Conservation (phyloP, 2,797 vertebrate genomes). For the Myioborus melanocephalus region DNA sequence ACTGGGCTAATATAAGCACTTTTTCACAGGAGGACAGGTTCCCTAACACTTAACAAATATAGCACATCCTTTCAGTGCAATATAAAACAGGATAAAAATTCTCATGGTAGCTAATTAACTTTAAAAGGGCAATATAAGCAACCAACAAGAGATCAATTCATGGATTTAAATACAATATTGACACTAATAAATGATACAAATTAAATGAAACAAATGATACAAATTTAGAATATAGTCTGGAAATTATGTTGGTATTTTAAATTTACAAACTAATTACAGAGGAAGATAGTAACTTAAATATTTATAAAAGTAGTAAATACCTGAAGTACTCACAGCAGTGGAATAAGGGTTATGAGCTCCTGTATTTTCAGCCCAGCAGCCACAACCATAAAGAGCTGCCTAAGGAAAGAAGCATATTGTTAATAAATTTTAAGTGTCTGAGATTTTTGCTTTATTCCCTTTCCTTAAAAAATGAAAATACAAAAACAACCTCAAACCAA, state of each 20-base stretch:
- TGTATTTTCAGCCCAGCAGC: constrained; percentile 98
- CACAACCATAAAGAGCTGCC: constrained; percentile 99
- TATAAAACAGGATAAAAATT: neutral
- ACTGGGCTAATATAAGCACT: neutral
- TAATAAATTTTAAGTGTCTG: neutral
- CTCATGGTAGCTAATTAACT: neutral
- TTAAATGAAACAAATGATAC: fast-evolving
- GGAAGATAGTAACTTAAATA: constrained; percentile 50
- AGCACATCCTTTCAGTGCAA: neutral
- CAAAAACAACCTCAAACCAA: neutral
- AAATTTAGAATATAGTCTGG: neutral
- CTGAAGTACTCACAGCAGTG: constrained; percentile 99
- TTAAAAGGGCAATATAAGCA: neutral
- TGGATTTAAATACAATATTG: neutral
- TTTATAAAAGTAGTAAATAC: constrained; percentile 86
- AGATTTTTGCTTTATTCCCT: neutral
- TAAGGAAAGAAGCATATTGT: constrained; percentile 57
- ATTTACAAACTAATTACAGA: neutral
- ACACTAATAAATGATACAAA: neutral
- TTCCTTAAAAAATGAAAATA: neutral
- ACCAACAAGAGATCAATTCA: neutral
- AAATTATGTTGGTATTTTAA: neutral
- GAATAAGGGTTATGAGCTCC: constrained; percentile 91
- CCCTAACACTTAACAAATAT: neutral
- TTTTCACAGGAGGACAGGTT: neutral